Evolutionary conservation across 1,140 invertebrate genomes (phyloP), one percentile per base, ranked within the genome.

Genomic region (Lasioglossum albipes): DNA sequence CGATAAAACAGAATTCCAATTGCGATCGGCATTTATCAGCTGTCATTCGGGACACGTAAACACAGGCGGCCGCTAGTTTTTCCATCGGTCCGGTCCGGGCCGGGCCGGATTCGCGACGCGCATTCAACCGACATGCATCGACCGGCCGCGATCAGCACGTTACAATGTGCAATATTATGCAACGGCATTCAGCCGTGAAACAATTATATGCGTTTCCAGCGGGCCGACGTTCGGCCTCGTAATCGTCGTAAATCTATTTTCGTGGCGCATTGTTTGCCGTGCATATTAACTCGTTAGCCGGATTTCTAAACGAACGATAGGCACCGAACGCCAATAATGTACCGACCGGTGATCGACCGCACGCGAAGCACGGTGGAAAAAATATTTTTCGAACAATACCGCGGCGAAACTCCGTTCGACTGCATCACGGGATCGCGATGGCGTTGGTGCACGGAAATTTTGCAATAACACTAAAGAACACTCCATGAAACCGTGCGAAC

Each of bases 201-300:
- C 82, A 87, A 87, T 87, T 87, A 86, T 86, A 87, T 68, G 82
- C 85, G 84, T 86, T 86, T 86, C 84, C 49, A 86, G 69, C 72
- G 81, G 65, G 68, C 75, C 85, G 71, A 75, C 77, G 70, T 76
- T 68, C 77, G 81, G 62, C 72, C 85, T 41, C 84, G 79, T 84
- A 82, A 75, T 84, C 83, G 82, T 84, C 79, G 84, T 86, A 86
- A 86, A 86, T 86, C 85, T 86, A 86, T 86, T 86, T 86, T 86
- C 84, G 57, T 69, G 54, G 70, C 52, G 64, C 49, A 86, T 83
- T 83, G 84, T 86, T 86, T 86, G 84, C 69, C 81, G 41, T 27
- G 81, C 84, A 86, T 86, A 86, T 86, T 86, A 86, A 86, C 85
- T 86, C 54, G 84, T 86, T 86, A 86, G 76, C 69, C 31, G 84